A percentile compares a stretch with the other conserved stretches of the same genome.
Evolutionary conservation across 2,888 invertebrate genomes (phyloP).

Genomic region (Drosophila paranaensis): DNA sequence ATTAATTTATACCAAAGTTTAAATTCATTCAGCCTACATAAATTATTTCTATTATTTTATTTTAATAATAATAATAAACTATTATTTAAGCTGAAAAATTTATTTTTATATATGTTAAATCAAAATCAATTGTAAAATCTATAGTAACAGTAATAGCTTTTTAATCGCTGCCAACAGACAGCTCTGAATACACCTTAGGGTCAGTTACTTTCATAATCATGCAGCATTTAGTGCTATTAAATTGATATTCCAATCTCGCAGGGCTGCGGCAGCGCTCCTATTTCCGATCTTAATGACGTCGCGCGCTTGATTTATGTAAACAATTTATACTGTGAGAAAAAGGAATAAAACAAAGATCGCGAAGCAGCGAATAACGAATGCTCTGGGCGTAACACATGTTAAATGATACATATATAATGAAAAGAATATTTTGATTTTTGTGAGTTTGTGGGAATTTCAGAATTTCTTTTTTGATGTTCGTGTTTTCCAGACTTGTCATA

Average conservation of each 20-base stretch:
- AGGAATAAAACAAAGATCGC: constrained; percentile 3
- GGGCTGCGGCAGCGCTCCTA: constrained; percentile 16
- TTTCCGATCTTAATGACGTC: constrained; percentile 52
- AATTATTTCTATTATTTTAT: too few species aligned
- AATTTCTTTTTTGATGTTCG: constrained; percentile 5
- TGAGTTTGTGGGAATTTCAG: constrained; percentile 12
- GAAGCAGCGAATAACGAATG: constrained; percentile 43
- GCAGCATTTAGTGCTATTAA: background rate
- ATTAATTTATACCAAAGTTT: too few species aligned
- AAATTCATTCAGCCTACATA: too few species aligned
- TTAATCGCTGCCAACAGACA: constrained; percentile 17
- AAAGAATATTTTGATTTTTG: background rate
- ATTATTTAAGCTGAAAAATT: too few species aligned
- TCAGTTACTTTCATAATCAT: constrained; percentile 43
- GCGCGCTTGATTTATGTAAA: constrained; percentile 43
- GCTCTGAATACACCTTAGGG: constrained; percentile 2
- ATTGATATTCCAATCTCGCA: constrained; percentile 25
- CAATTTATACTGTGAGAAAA: constrained; percentile 18
- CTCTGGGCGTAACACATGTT: constrained; percentile 34
- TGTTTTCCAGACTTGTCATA: background rate
- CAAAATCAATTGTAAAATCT: background rate
- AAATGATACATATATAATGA: constrained; percentile 15
- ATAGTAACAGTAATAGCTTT: constrained; percentile 3
- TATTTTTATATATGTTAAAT: too few species aligned
- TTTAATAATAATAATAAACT: too few species aligned